Conservation (phyloP, 2,113 vertebrate genomes). For the Manacus vitellinus region DNA sequence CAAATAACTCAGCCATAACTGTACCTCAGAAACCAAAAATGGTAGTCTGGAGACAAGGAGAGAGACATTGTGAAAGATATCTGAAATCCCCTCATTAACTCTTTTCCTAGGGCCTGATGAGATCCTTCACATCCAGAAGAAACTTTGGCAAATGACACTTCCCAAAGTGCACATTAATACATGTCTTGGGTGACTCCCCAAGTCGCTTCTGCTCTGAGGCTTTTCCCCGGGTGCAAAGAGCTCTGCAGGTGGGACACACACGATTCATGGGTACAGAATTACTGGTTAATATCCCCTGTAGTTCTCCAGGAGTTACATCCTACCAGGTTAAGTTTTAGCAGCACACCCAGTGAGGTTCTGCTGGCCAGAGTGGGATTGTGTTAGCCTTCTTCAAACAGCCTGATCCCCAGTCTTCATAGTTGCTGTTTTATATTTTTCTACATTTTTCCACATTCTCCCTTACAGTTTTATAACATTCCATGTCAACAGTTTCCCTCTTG, state of each 20-base stretch:
- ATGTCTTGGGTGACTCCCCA: background rate
- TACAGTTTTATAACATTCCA: background rate
- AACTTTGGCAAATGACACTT: background rate
- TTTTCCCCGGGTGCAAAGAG: background rate
- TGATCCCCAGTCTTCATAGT: background rate
- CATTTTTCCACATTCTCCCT: background rate
- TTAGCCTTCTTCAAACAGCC: background rate
- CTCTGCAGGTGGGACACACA: background rate
- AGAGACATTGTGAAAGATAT: background rate
- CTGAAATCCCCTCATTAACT: background rate
- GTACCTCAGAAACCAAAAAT: background rate
- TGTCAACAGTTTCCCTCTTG: background rate
- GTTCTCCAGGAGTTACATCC: background rate
- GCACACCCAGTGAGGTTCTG: background rate
- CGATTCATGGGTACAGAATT: background rate
- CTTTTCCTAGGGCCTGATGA: background rate
- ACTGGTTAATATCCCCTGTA: background rate
- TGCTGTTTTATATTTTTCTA: background rate
- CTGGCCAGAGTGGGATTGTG: background rate
- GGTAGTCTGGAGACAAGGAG: background rate
- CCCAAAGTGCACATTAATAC: background rate
- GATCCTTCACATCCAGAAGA: background rate
- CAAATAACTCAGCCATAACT: background rate
- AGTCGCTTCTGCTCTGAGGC: background rate
- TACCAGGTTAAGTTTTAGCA: background rate